Evolutionary conservation across 1,140 invertebrate genomes (phyloP).

Genomic region (Eciton burchellii): DNA sequence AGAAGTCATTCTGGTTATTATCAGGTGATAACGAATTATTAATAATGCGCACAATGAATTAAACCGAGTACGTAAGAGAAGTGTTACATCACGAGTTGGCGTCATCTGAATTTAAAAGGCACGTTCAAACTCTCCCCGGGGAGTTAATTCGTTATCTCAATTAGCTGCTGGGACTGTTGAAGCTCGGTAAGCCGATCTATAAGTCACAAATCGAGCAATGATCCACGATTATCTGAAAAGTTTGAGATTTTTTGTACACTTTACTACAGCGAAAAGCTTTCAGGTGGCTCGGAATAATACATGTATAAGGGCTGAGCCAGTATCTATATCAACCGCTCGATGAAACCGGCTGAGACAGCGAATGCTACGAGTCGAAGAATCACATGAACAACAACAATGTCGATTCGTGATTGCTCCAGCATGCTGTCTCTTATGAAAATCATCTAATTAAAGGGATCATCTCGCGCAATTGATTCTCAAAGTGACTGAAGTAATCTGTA

Average conservation of each 20-base stretch:
- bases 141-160: background rate
- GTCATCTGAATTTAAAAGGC: background rate
- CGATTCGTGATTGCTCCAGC: background rate
- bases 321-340: slow-evolving; percentile 38
- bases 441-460: too few relatives aligned
- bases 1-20: background rate
- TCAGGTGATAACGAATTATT: too few relatives aligned
- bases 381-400: slow-evolving; percentile 49
- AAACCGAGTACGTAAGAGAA: background rate
- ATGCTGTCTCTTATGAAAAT: too few relatives aligned
- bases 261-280: slow-evolving; percentile 81
- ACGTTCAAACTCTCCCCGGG: background rate
- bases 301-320: slow-evolving; percentile 67
- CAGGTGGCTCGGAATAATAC: slow-evolving; percentile 79
- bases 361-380: slow-evolving; percentile 40
- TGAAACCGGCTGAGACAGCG: slow-evolving; percentile 39
- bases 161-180: background rate
- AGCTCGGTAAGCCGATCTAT: slow-evolving; percentile 64
- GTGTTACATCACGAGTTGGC: background rate
- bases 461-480: too few relatives aligned
- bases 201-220: slow-evolving; percentile 66
- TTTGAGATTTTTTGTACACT: slow-evolving; percentile 74
- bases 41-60: too few relatives aligned
- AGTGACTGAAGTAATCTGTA: too few relatives aligned
- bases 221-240: slow-evolving; percentile 75